These are phyloP conservation scores for Strix uralensis DNA, from an alignment of 2,113 vertebrate species.

Conservation along the genomic window DNA sequence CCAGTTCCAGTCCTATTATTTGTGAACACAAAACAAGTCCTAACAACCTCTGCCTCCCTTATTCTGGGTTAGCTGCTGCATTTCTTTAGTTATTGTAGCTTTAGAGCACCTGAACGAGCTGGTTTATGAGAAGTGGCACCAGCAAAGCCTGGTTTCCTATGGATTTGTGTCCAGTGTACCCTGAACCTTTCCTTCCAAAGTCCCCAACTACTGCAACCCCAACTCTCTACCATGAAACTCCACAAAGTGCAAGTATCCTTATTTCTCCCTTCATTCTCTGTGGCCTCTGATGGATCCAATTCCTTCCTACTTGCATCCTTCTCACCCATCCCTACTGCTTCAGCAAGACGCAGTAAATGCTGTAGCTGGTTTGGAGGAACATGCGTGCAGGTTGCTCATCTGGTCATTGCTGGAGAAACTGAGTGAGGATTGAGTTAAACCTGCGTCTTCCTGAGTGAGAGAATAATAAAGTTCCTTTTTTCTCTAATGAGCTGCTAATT, in stretches of 20 bases:
- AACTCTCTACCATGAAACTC: not conserved
- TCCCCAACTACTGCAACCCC: not conserved
- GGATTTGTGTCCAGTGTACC: not conserved
- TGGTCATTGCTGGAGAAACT: not conserved
- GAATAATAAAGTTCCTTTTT: not conserved
- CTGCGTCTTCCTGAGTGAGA: not conserved
- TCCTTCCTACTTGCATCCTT: not conserved
- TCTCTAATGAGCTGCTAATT: not conserved
- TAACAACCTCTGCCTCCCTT: not conserved
- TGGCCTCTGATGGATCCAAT: not conserved
- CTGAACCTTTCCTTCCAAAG: not conserved
- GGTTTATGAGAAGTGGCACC: not conserved
- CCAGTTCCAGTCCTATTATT: not conserved
- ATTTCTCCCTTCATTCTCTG: not conserved
- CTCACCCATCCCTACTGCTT: not conserved
- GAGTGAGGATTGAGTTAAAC: not conserved
- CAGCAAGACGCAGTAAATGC: not conserved
- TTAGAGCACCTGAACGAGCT: not conserved
- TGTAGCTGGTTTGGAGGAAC: not conserved
- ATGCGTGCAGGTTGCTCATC: not conserved
- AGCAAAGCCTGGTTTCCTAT: not conserved
- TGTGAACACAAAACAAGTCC: not conserved
- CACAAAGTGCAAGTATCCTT: not conserved
- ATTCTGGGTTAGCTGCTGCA: not conserved
- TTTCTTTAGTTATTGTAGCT: not conserved